Conservation (phyloP, 2,113 vertebrate genomes). For the Macroglossus sobrinus region DNA sequence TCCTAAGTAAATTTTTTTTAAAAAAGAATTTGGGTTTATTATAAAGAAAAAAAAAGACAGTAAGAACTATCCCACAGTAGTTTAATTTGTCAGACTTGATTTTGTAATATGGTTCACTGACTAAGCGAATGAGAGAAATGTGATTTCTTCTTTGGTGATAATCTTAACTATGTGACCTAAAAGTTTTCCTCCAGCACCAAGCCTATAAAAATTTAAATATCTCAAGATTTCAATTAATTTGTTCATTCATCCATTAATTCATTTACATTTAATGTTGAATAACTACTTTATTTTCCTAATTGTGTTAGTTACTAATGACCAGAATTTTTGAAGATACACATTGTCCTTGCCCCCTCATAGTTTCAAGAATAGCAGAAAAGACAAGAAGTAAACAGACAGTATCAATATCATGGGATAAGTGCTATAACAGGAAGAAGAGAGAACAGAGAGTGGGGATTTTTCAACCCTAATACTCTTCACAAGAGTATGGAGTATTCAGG, state of each 20-base stretch:
- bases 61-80: neutral
- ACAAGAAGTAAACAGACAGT: neutral
- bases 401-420: too few species aligned
- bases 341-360: neutral
- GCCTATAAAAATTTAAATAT: neutral
- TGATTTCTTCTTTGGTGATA: neutral
- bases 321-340: neutral
- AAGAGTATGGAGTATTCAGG: accelerated
- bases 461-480: too few species aligned
- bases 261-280: neutral
- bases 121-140: neutral
- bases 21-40: neutral
- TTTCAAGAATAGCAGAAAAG: neutral
- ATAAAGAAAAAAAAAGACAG: neutral
- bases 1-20: neutral
- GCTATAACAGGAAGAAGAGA: neutral
- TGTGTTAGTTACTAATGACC: neutral
- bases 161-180: neutral
- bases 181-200: neutral
- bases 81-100: neutral
- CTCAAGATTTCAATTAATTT: neutral
- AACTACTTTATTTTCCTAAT: neutral
- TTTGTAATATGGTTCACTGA: neutral
- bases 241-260: neutral
- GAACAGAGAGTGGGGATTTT: neutral